These are phyloP conservation scores for Lagorchestes hirsutus DNA, from an alignment of 2,797 vertebrate genomes.

Conservation along the genomic window DNA sequence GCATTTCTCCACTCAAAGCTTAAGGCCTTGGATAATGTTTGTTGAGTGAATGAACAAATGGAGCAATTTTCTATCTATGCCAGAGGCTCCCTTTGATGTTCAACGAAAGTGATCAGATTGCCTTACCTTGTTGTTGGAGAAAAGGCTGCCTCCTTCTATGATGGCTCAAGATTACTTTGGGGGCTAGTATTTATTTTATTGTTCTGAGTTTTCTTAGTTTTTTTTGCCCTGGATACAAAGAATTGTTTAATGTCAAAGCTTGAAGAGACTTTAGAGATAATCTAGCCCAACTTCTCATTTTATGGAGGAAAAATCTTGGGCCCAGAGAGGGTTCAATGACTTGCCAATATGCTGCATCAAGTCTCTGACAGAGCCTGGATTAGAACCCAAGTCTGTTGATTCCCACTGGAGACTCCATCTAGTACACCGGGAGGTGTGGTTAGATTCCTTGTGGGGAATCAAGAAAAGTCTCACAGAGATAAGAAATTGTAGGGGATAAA, in stretches of 20 bases:
- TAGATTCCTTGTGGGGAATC: constrained; percentile 41
- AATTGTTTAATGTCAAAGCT: not conserved
- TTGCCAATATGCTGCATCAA: not conserved
- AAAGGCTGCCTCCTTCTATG: constrained; percentile 39
- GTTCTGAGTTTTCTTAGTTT: constrained; percentile 53
- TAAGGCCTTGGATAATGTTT: constrained; percentile 1
- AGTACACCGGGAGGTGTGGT: constrained; percentile 17
- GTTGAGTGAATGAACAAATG: not conserved
- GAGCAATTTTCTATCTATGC: constrained; percentile 42
- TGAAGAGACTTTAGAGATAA: not conserved
- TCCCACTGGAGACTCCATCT: not conserved
- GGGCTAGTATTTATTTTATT: constrained; percentile 50
- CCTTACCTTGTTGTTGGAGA: constrained; percentile 52
- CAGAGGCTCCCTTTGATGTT: constrained; percentile 36
- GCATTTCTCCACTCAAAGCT: not conserved
- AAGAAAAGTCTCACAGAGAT: constrained; percentile 56
- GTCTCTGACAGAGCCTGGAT: not conserved
- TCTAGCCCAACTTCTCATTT: not conserved
- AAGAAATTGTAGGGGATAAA: constrained; percentile 50
- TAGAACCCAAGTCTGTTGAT: not conserved
- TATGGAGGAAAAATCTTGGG: not conserved
- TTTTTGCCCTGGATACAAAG: constrained; percentile 13
- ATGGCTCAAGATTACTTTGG: constrained; percentile 23
- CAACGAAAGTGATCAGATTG: constrained; percentile 12
- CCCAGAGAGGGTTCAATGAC: not conserved